Evolutionary conservation across 2,888 invertebrate species (phyloP).

Genomic region (Cryptosula pallasiana): DNA sequence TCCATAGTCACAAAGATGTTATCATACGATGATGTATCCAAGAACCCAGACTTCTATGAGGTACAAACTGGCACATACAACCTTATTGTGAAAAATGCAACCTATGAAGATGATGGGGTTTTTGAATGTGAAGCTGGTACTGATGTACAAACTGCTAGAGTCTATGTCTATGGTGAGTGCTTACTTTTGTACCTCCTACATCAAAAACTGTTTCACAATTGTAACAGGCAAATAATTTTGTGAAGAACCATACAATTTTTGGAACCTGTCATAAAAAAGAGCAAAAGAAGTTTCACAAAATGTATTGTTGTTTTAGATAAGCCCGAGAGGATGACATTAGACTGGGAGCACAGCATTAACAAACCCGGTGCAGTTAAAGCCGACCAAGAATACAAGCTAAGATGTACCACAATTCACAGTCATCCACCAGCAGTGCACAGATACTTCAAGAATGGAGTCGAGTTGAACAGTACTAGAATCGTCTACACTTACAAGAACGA

Average conservation of each 20-base stretch:
- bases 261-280: no score
- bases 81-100: slow-evolving; percentile 10
- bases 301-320: no score
- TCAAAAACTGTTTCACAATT: no score
- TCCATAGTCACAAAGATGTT: background rate
- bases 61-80: background rate
- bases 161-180: slow-evolving; percentile 14
- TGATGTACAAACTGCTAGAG: background rate
- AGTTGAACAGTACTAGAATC: background rate
- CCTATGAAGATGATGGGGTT: background rate
- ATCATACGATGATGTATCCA: background rate
- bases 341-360: slow-evolving; percentile 22
- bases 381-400: slow-evolving; percentile 14
- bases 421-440: slow-evolving; percentile 14
- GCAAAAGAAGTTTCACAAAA: no score
- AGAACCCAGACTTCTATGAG: background rate
- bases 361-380: background rate
- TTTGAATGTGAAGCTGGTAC: slow-evolving; percentile 11
- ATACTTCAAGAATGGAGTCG: slow-evolving; percentile 21
- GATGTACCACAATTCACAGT: slow-evolving; percentile 4
- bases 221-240: no score
- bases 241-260: no score
- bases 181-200: no score
- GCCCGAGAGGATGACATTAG: slow-evolving; percentile 11
- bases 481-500: background rate